These are phyloP conservation scores for Cepphus grylle DNA, from an alignment of 2,113 vertebrate species.

Conservation along the genomic window DNA sequence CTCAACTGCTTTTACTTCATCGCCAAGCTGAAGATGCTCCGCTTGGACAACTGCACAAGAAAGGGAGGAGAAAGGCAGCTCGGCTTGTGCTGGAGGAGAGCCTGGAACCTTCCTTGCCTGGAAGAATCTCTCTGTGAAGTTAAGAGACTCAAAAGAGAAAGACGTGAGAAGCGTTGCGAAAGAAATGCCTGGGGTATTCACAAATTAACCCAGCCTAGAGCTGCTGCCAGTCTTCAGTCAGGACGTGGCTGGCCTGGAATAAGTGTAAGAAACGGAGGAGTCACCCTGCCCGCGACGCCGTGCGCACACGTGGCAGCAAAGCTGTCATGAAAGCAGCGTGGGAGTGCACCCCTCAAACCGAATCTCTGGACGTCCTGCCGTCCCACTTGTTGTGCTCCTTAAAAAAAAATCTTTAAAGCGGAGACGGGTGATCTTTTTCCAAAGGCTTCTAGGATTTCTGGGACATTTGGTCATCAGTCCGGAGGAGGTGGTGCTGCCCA, in stretches of 20 bases:
- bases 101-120: background rate
- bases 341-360: background rate
- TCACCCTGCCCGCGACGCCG: background rate
- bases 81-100: background rate
- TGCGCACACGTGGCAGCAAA: background rate
- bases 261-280: no score
- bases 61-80: background rate
- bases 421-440: background rate
- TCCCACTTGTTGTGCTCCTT: background rate
- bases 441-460: background rate
- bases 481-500: background rate
- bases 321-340: background rate
- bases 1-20: background rate
- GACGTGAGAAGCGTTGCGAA: background rate
- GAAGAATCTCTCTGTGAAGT: background rate
- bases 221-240: background rate
- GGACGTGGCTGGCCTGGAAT: background rate
- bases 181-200: background rate
- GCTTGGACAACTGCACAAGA: background rate
- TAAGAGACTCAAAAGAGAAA: background rate
- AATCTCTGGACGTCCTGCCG: background rate
- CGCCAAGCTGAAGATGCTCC: background rate
- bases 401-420: background rate
- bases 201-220: background rate
- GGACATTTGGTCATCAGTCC: no score